phyloP scores from a whole-genome alignment of 2,888 invertebrate species.

The Nasonia oneida region DNA sequence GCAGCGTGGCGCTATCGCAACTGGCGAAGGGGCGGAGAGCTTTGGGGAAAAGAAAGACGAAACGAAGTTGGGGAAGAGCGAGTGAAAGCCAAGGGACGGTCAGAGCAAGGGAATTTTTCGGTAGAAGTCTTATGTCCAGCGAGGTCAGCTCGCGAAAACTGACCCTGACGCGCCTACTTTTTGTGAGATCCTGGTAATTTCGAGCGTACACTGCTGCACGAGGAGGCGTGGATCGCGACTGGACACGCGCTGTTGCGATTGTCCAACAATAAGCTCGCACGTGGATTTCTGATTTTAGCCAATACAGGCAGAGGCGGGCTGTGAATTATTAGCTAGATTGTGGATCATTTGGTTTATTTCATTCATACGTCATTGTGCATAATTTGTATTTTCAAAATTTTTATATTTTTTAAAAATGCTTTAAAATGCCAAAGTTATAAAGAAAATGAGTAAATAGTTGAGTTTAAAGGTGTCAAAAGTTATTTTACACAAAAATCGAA shows the following conservation, averaged over 20 bases:
- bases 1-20: neutral
- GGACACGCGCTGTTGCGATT: neutral
- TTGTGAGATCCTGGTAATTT: slow-evolving; percentile 47
- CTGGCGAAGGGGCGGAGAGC: slow-evolving; percentile 12
- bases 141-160: neutral
- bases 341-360: neutral
- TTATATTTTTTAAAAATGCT: too few relatives aligned
- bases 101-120: neutral
- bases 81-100: neutral
- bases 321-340: neutral
- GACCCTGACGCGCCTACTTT: slow-evolving; percentile 41
- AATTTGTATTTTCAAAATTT: too few relatives aligned
- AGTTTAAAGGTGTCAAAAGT: too few relatives aligned
- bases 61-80: neutral
- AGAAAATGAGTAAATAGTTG: too few relatives aligned
- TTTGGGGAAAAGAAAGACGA: neutral
- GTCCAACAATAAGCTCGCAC: neutral
- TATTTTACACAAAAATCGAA: too few relatives aligned
- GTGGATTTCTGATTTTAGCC: slow-evolving; percentile 24
- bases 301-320: neutral
- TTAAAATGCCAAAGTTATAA: too few relatives aligned
- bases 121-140: neutral
- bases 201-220: neutral
- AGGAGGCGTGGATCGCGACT: neutral
- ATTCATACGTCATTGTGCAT: too few relatives aligned